Percentiles rank a stretch among this genome's conserved stretches.
Conservation (phyloP, 2,888 invertebrate species). For the Dolomedes plantarius region DNA sequence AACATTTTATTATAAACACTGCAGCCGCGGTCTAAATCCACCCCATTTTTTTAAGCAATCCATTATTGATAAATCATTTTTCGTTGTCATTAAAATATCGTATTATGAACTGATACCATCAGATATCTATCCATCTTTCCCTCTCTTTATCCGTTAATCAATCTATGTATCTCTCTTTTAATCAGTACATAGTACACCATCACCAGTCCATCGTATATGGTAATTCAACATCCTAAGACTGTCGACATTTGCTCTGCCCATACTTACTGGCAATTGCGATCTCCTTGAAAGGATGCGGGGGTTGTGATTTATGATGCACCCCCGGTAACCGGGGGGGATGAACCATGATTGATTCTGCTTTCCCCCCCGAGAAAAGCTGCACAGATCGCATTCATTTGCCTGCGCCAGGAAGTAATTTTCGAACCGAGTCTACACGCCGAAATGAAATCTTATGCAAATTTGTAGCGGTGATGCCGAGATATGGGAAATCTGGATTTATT, state of each 20-base stretch:
- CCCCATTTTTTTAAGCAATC: too few species aligned
- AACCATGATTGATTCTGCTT: slow-evolving; percentile 9
- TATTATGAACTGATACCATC: too few species aligned
- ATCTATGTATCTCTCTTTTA: not conserved
- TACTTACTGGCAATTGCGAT: not conserved
- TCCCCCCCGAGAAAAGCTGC: slow-evolving; percentile 1
- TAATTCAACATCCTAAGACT: slow-evolving; percentile 1
- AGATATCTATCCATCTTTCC: too few species aligned
- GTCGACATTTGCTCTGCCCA: not conserved
- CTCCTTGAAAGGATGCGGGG: slow-evolving; percentile 4
- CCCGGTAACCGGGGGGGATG: slow-evolving; percentile 1
- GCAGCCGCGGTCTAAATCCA: too few species aligned
- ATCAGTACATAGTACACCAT: too few species aligned
- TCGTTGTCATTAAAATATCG: too few species aligned
- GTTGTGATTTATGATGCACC: slow-evolving; percentile 22
- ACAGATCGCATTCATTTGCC: slow-evolving; percentile 20
- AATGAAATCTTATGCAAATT: slow-evolving; percentile 14
- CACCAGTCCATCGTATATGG: not conserved
- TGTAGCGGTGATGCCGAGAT: slow-evolving; percentile 12
- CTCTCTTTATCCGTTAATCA: too few species aligned
- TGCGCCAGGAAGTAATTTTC: slow-evolving; percentile 33
- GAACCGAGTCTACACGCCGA: not conserved
- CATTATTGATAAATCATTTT: too few species aligned
- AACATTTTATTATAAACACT: too few species aligned
- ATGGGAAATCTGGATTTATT: slow-evolving; percentile 13